Conservation (phyloP, 2,797 vertebrate species). For the Bufotes viridis region DNA sequence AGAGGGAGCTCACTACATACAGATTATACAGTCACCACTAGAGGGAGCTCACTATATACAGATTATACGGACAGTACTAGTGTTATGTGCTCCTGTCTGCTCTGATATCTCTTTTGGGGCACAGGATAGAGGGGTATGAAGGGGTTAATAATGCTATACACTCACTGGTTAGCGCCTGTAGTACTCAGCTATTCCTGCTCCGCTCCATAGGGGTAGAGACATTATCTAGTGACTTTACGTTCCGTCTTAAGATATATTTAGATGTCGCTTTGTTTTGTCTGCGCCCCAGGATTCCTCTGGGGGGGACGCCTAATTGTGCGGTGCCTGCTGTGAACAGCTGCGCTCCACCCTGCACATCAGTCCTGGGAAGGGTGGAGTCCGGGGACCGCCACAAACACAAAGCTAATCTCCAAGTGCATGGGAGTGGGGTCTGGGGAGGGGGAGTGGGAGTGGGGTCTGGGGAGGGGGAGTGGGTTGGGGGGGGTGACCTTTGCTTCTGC, state of each 20-base stretch:
- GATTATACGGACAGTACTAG: no score
- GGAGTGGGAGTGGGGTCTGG: no score
- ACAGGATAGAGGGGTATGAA: not conserved
- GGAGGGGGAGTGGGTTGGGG: no score
- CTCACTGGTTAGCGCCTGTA: not conserved
- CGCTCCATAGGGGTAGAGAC: not conserved
- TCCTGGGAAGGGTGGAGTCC: not conserved
- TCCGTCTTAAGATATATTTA: not conserved
- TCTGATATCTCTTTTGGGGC: no score
- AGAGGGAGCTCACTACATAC: no score
- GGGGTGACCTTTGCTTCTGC: not conserved
- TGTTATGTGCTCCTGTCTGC: no score
- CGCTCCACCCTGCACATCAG: not conserved
- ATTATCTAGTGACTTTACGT: not conserved
- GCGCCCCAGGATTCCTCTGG: conserved; percentile 15
- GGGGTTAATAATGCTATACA: not conserved
- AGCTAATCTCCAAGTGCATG: not conserved
- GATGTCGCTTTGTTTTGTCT: conserved; percentile 16
- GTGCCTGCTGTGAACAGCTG: conserved; percentile 7
- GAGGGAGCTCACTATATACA: no score
- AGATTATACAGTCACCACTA: no score
- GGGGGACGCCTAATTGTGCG: conserved; percentile 13
- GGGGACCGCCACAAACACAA: not conserved
- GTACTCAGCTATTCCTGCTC: no score
- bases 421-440: no score